Evolutionary conservation across 2,797 vertebrate species (phyloP).

Genomic region (Microtus californicus): DNA sequence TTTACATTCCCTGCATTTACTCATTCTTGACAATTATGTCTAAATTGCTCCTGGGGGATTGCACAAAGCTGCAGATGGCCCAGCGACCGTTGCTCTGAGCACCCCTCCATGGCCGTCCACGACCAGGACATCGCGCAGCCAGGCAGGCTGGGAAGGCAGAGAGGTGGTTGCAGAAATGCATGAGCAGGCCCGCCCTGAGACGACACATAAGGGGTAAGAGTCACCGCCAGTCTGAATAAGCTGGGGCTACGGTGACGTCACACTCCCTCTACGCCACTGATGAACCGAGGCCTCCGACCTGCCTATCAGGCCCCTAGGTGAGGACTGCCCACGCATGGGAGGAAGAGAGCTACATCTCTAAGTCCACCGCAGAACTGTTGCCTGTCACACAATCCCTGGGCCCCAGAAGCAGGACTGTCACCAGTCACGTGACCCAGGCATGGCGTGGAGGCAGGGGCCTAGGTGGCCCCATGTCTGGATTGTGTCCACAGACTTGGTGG

Average conservation of each 20-base stretch:
- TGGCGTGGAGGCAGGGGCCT: not conserved
- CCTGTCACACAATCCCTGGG: not conserved
- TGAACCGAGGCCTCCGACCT: not conserved
- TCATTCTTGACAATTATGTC: not conserved
- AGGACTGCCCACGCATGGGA: not conserved
- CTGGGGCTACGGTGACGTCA: not conserved
- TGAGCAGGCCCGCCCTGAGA: not conserved
- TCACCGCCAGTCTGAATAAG: not conserved
- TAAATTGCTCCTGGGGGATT: not conserved
- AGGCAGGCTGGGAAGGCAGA: not conserved
- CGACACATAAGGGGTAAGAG: not conserved
- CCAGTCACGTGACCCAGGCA: not conserved
- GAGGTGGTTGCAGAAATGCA: not conserved
- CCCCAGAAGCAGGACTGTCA: not conserved
- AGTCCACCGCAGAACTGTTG: not conserved
- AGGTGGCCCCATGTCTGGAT: not conserved
- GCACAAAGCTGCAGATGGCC: not conserved
- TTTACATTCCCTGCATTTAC: not conserved
- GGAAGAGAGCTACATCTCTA: not conserved
- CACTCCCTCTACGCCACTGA: not conserved
- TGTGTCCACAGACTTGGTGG: not conserved
- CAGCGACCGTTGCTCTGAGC: not conserved
- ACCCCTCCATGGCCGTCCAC: not conserved
- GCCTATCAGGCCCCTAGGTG: not conserved
- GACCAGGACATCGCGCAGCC: fast-evolving